Evolutionary conservation across 1,140 invertebrate genomes (phyloP), one percentile per base, ranked within the genome.

Genomic region (Contarinia nasturtii): DNA sequence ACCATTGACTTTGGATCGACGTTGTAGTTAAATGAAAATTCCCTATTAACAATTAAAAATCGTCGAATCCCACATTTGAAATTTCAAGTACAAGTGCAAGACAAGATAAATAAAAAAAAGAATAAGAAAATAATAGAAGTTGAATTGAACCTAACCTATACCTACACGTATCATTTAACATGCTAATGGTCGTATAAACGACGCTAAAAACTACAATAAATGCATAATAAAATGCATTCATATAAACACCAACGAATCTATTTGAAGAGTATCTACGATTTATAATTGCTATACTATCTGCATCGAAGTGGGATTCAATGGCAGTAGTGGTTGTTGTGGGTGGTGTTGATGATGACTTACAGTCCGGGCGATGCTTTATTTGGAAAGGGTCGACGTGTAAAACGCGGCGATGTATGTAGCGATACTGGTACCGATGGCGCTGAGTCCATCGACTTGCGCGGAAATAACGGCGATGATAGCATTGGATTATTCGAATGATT

Each of bases 301-400:
- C 27, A 27, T 27, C 27, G 27, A 27, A 27, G 10, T 27, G 4
- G 27, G 7, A 17, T 44, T 44, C 20, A 7, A 19, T 7, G 2
- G 7, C 12, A 44, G 20, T 14, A 19, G 10, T n/a, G 40, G 17
- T 42, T 42, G n/a, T n/a, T n/a, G n/a, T n/a, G n/a, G n/a, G n/a
- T n/a, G n/a, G n/a, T n/a, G n/a, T n/a, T n/a, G n/a, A n/a, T n/a
- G 19, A 22, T 27, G 17, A 51, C 50, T 51, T 51, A 51, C 50
- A 51, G 49, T 37, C 47, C 48, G 21, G 45, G 50, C 8, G 50
- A 49, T 34, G 33, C 45, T 45, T 51, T 51, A 34, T 46, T 49
- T 21, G 45, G 21, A 43, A 44, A 51, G 18, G 33, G 18, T 15
- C 45, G 42, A 27, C 50, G 45, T 12, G 14, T 44, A 10, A 49